Evolutionary conservation across 2,113 vertebrate species (phyloP).

Genomic region (Oryzias javanicus): DNA sequence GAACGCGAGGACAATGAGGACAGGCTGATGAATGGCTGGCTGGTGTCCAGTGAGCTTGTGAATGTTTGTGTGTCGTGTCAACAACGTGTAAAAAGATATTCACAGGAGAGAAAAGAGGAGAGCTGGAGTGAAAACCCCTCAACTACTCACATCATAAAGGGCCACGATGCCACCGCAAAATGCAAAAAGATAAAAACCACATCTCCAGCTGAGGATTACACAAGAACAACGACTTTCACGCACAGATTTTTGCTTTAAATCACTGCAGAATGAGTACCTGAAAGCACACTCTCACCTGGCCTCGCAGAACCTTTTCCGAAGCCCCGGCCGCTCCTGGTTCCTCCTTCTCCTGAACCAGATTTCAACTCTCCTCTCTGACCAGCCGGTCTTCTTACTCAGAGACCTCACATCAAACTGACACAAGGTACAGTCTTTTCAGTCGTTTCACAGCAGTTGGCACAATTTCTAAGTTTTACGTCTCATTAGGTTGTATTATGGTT

Average conservation of each 20-base stretch:
- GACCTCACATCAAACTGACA: slow-evolving; percentile 51
- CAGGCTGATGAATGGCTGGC: slow-evolving; percentile 3
- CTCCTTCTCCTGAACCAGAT: slow-evolving; percentile 69
- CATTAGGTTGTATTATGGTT: no score
- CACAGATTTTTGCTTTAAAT: not conserved
- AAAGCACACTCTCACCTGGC: slow-evolving; percentile 50
- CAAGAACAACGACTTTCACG: slow-evolving; percentile 16
- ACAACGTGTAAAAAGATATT: slow-evolving; percentile 7
- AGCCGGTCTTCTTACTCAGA: slow-evolving; percentile 68
- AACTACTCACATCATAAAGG: slow-evolving; percentile 90
- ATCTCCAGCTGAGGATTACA: slow-evolving; percentile 85
- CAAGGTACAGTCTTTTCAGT: not conserved
- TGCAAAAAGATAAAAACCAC: slow-evolving; percentile 84
- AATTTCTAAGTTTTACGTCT: not conserved
- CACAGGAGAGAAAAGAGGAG: not conserved
- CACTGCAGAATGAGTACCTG: not conserved
- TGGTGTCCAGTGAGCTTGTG: not conserved
- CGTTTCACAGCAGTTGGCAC: not conserved
- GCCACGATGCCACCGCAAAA: slow-evolving; percentile 82
- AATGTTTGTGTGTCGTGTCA: slow-evolving; percentile 6
- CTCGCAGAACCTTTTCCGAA: slow-evolving; percentile 67
- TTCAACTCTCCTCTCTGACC: slow-evolving; percentile 56
- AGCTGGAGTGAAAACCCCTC: not conserved
- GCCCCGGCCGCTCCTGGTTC: slow-evolving; percentile 57
- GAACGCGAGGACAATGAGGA: slow-evolving; percentile 1